phyloP scores from a whole-genome alignment of 2,888 invertebrate genomes.

The Agapostemon virescens region DNA sequence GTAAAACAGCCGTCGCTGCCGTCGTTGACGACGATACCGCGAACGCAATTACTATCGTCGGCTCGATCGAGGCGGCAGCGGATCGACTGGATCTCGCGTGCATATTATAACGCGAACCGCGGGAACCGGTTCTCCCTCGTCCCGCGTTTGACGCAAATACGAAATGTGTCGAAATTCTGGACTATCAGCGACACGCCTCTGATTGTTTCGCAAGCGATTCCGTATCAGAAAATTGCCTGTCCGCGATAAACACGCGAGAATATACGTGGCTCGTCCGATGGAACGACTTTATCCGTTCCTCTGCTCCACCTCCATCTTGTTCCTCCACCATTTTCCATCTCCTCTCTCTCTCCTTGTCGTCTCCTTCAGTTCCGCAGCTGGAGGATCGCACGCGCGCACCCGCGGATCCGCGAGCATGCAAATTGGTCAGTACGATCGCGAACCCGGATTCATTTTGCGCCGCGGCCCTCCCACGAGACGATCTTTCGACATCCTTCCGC shows the following conservation, averaged over 20 bases:
- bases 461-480: slow-evolving; percentile 41
- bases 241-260: neutral
- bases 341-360: neutral
- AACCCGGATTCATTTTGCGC: slow-evolving; percentile 17
- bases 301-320: neutral
- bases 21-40: slow-evolving; percentile 44
- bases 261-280: neutral
- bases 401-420: neutral
- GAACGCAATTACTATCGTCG: slow-evolving; percentile 50
- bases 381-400: neutral
- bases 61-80: slow-evolving; percentile 50
- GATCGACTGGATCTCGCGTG: slow-evolving; percentile 46
- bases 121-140: slow-evolving; percentile 47
- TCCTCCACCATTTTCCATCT: neutral
- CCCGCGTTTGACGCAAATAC: slow-evolving; percentile 51
- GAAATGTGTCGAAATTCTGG: slow-evolving; percentile 57
- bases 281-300: slow-evolving; percentile 23
- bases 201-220: slow-evolving; percentile 49
- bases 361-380: neutral
- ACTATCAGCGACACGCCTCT: slow-evolving; percentile 48
- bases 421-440: slow-evolving; percentile 20
- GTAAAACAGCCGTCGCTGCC: slow-evolving; percentile 1
- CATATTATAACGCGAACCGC: slow-evolving; percentile 43
- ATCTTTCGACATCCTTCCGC: slow-evolving; percentile 61
- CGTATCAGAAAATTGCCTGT: slow-evolving; percentile 45